Evolutionary conservation across 2,888 invertebrate species (phyloP).

Genomic region (Baronia brevicornis): DNA sequence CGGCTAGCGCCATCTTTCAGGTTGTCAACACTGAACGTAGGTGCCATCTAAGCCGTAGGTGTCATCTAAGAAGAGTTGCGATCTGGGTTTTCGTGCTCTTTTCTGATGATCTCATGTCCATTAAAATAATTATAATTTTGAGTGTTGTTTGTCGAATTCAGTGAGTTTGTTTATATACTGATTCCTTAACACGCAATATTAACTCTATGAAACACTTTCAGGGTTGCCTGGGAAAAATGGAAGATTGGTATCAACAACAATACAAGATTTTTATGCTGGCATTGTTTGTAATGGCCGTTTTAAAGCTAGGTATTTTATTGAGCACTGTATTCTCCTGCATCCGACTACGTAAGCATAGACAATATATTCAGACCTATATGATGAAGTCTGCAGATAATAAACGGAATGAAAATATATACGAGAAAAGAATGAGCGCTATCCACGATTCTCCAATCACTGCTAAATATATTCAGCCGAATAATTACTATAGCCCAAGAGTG

Average conservation of each 20-base stretch:
- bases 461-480: conserved; percentile 66
- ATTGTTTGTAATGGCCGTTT: conserved; percentile 79
- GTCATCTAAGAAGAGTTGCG: too few relatives aligned
- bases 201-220: conserved; percentile 37
- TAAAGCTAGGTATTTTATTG: conserved; percentile 82
- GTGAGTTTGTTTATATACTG: too few relatives aligned
- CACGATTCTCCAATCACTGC: conserved; percentile 60
- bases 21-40: too few relatives aligned
- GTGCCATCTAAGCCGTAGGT: too few relatives aligned
- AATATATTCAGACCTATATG: conserved; percentile 55
- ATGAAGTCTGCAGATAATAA: conserved; percentile 54
- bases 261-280: conserved; percentile 80
- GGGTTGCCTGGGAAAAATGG: conserved; percentile 82
- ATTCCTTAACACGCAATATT: too few relatives aligned
- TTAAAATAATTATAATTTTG: too few relatives aligned
- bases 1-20: too few relatives aligned
- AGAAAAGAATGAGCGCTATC: conserved; percentile 41
- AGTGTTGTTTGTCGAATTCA: too few relatives aligned
- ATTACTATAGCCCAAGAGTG: conserved; percentile 65
- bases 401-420: conserved; percentile 58
- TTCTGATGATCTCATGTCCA: too few relatives aligned
- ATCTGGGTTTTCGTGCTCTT: too few relatives aligned
- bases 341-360: conserved; percentile 70
- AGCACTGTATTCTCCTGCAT: conserved; percentile 83
- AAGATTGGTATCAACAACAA: conserved; percentile 86